Conservation (phyloP, 2,888 invertebrate genomes). For the Diarsia mendica region DNA sequence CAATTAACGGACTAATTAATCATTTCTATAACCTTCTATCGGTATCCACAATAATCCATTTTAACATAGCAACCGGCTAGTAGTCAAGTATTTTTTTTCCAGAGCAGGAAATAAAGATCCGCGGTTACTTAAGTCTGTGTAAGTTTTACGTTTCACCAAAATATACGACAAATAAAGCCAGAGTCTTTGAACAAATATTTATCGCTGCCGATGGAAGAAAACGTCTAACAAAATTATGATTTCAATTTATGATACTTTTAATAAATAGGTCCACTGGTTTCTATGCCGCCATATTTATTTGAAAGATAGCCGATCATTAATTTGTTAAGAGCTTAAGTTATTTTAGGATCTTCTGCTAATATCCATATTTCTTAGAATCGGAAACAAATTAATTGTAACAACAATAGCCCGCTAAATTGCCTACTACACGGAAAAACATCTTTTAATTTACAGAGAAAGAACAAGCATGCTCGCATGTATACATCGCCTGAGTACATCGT, state of each 20-base stretch:
- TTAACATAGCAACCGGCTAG: conserved; percentile 12
- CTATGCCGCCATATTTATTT: conserved; percentile 25
- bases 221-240: conserved; percentile 33
- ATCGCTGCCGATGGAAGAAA: conserved; percentile 31
- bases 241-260: conserved; percentile 47
- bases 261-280: conserved; percentile 14
- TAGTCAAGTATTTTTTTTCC: conserved; percentile 15
- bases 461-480: background rate
- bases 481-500: background rate
- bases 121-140: conserved; percentile 30
- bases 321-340: conserved; percentile 21
- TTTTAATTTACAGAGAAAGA: background rate
- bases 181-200: conserved; percentile 55
- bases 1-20: conserved; percentile 16
- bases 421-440: background rate
- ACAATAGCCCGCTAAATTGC: background rate
- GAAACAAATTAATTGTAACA: background rate
- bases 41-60: conserved; percentile 18
- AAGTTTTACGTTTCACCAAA: conserved; percentile 53
- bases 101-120: conserved; percentile 39
- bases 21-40: conserved; percentile 1
- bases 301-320: conserved; percentile 28
- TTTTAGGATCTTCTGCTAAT: conserved; percentile 7
- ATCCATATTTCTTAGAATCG: conserved; percentile 3
- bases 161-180: conserved; percentile 45